phyloP scores from a whole-genome alignment of 1,140 invertebrate genomes.

The Babylonia areolata region DNA sequence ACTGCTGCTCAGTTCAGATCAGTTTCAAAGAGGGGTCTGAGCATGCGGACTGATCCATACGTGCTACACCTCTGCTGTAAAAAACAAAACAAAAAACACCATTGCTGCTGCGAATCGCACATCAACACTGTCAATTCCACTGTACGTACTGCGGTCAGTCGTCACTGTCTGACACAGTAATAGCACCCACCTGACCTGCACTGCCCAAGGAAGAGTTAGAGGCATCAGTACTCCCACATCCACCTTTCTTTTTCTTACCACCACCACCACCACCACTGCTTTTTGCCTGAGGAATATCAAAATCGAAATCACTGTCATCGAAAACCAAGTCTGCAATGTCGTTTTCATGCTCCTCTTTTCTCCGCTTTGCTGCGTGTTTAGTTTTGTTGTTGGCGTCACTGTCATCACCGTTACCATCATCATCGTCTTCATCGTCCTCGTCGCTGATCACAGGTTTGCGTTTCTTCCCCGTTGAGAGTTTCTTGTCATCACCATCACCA shows the following conservation, averaged over 20 bases:
- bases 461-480: constrained; percentile 9
- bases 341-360: not conserved
- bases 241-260: not conserved
- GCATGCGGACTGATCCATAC: too few species aligned
- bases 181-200: not conserved
- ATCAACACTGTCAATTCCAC: too few species aligned
- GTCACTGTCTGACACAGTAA: constrained; percentile 16
- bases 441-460: constrained; percentile 11
- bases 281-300: not conserved
- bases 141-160: not conserved
- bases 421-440: constrained; percentile 2
- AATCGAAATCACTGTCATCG: not conserved
- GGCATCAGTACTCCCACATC: not conserved
- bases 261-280: not conserved
- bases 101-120: too few species aligned
- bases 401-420: not conserved
- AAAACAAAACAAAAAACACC: too few species aligned
- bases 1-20: too few species aligned
- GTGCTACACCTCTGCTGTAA: too few species aligned
- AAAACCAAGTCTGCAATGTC: not conserved
- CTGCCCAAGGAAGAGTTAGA: not conserved
- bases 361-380: not conserved
- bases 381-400: not conserved
- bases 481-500: not conserved
- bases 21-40: too few species aligned